Evolutionary conservation across 1,140 invertebrate genomes (phyloP), one percentile per base, ranked within the genome.

Genomic region (Scaptomyza montana): DNA sequence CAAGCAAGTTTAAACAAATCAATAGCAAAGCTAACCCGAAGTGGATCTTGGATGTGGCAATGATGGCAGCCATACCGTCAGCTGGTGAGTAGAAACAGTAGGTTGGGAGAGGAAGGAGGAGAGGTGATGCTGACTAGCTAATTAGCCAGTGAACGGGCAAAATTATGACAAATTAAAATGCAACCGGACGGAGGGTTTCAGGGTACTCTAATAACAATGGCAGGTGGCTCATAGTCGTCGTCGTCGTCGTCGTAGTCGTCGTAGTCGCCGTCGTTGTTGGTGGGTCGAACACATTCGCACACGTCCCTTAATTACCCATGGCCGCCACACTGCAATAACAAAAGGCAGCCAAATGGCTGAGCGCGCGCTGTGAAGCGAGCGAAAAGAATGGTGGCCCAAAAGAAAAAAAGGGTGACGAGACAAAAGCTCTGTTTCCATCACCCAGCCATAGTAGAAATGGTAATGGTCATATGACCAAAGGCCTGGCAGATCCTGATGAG

Each of bases 141-240:
- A 73, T 73, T 73, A 73, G 70, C 2, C 46, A 62, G 67, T 54
- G 36, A 65, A 25, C 33, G 60, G 55, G 70, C 70, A 49, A 71
- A 86, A 85, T 80, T 72, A 85, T 85, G 78, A 85, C 81, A 86
- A 86, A 86, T 85, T 85, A 86, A 86, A 85, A 86, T 70, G 66
- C 66, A 54, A 49, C 25, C n/a, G 50, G 30, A 53, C 4, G 51
- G 21, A 19, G n/a, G 49, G 13, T 25, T 10, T 10, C 8, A 0
- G 30, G 2, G 47, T 41, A 13, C 41, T 19, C 47, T 21, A 19
- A 62, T 45, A 72, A 85, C 69, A 77, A 85, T 78, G 56, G 56
- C 53, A 64, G 63, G 63, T 75, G 76, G 61, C 28, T 41, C 45
- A 21, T 41, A 10, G 28, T 30, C 28, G 1, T 6, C 28, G 28